phyloP scores from a whole-genome alignment of 2,113 vertebrate genomes.

The Xerus inauris region DNA sequence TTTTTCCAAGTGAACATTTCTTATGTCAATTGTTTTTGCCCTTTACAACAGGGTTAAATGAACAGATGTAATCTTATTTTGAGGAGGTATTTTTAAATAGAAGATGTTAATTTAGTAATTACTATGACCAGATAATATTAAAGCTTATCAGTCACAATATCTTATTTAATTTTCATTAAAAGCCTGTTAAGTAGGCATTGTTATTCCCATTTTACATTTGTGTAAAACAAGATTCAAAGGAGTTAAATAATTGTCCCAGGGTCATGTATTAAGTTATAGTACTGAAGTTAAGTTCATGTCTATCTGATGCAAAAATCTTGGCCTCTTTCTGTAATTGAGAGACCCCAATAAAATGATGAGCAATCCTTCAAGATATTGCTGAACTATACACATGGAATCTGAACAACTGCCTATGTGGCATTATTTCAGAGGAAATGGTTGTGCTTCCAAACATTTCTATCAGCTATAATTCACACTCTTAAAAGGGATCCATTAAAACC shows the following conservation, averaged over 20 bases:
- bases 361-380: neutral
- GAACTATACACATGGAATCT: neutral
- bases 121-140: neutral
- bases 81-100: neutral
- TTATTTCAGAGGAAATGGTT: neutral
- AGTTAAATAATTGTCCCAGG: neutral
- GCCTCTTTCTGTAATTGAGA: neutral
- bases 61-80: neutral
- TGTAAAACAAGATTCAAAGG: neutral
- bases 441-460: neutral
- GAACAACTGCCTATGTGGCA: neutral
- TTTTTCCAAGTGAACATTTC: neutral
- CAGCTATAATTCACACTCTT: neutral
- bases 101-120: neutral
- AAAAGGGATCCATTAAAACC: neutral
- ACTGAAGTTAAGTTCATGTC: neutral
- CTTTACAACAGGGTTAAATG: neutral
- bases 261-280: neutral
- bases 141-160: neutral
- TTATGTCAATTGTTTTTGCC: neutral
- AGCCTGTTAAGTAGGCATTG: neutral
- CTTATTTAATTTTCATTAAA: neutral
- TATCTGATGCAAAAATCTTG: neutral
- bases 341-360: neutral
- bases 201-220: neutral